Evolutionary conservation across 2,113 vertebrate species (phyloP).

Genomic region (Collichthys lucidus): DNA sequence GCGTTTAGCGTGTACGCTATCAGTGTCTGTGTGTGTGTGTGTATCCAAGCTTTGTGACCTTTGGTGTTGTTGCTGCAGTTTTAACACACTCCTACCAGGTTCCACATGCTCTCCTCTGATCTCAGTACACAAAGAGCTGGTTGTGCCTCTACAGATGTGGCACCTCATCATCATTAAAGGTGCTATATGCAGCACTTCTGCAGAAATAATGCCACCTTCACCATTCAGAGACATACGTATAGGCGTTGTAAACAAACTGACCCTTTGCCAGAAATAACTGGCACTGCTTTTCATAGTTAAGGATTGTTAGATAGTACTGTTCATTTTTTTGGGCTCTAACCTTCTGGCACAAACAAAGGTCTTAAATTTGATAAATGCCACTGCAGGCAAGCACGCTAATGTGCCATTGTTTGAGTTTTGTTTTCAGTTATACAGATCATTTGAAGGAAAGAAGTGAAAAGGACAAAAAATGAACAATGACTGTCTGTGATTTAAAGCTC

Average conservation of each 20-base stretch:
- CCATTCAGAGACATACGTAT: not conserved
- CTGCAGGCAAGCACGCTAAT: not conserved
- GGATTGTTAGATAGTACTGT: not conserved
- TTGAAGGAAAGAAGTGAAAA: too few species aligned
- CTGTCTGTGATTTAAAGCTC: too few species aligned
- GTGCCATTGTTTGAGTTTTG: not conserved
- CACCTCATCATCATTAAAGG: conserved; percentile 38
- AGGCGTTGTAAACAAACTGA: conserved; percentile 7
- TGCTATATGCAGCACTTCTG: conserved; percentile 4
- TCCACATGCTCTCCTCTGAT: conserved; percentile 42
- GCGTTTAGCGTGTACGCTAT: not conserved
- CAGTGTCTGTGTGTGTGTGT: not conserved
- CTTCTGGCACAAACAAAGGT: not conserved
- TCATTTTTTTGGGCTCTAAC: not conserved
- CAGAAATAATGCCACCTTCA: not conserved
- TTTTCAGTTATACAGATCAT: too few species aligned
- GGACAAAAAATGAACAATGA: too few species aligned
- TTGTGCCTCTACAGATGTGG: conserved; percentile 54
- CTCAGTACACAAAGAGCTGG: conserved; percentile 47
- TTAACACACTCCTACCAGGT: conserved; percentile 56
- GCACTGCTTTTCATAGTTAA: not conserved
- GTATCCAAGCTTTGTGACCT: conserved; percentile 32
- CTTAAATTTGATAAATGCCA: not conserved
- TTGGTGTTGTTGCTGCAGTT: conserved; percentile 47
- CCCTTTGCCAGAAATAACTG: not conserved